phyloP scores from a whole-genome alignment of 2,888 invertebrate genomes.

The Stegana nigrithorax region DNA sequence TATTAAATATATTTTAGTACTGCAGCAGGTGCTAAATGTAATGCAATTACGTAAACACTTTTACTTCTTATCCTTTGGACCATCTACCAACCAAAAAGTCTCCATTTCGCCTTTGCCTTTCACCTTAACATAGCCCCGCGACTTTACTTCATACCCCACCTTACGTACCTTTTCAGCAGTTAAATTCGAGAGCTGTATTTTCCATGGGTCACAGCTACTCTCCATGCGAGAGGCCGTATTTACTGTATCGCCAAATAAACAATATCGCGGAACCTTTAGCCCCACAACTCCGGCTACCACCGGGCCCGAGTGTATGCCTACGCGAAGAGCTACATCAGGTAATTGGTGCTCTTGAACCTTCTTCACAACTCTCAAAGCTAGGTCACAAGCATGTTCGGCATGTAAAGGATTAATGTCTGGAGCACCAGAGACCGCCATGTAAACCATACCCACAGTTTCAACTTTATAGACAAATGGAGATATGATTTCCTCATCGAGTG shows the following conservation, averaged over 20 bases:
- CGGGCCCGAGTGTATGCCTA: conserved; percentile 85
- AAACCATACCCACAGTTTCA: conserved; percentile 91
- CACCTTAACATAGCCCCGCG: conserved; percentile 80
- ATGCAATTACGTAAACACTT: no score
- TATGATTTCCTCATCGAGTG: conserved; percentile 86
- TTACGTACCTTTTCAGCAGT: conserved; percentile 77
- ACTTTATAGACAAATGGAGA: conserved; percentile 91
- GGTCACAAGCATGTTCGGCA: conserved; percentile 81
- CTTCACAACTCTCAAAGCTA: conserved; percentile 80
- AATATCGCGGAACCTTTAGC: conserved; percentile 85
- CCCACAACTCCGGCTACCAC: conserved; percentile 91
- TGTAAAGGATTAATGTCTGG: conserved; percentile 82
- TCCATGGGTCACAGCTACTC: conserved; percentile 74
- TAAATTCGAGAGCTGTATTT: conserved; percentile 81
- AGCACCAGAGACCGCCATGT: conserved; percentile 92
- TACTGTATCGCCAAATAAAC: conserved; percentile 91
- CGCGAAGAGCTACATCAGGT: conserved; percentile 73
- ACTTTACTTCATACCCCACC: conserved; percentile 76
- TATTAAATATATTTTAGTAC: no score
- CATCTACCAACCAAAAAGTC: conserved; percentile 81
- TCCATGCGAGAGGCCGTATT: conserved; percentile 94
- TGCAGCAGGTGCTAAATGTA: no score
- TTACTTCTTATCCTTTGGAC: conserved; percentile 66
- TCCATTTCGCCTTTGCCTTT: conserved; percentile 93
- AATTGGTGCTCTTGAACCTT: conserved; percentile 76